A percentile compares a stretch with the other conserved stretches of the same genome.
Conservation (phyloP, 2,113 vertebrate genomes). For the Acrocephalus arundinaceus region DNA sequence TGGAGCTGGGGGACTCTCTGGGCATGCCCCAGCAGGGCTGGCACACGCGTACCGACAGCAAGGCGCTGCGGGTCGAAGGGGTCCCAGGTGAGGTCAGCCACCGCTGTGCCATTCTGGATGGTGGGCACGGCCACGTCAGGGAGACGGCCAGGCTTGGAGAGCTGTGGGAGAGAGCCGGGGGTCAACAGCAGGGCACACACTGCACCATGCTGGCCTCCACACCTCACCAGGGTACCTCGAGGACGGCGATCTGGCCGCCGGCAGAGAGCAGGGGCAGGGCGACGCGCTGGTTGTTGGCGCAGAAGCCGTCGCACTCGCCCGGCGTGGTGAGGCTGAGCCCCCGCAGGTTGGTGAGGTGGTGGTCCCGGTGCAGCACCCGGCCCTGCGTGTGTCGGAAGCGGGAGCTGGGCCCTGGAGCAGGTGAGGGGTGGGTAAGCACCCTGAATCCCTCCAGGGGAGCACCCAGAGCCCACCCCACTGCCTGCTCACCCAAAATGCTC, state of each 20-base stretch:
- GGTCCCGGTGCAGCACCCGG: slow-evolving; percentile 84
- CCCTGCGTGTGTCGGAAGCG: slow-evolving; percentile 91
- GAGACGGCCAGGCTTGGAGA: slow-evolving; percentile 84
- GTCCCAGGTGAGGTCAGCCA: slow-evolving; percentile 90
- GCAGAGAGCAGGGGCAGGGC: slow-evolving; percentile 88
- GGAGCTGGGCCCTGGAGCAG: slow-evolving; percentile 78
- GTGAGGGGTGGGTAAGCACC: rapidly evolving
- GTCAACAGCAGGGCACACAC: rapidly evolving
- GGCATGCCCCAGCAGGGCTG: background rate
- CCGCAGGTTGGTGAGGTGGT: slow-evolving; percentile 91
- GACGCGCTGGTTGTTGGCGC: slow-evolving; percentile 78
- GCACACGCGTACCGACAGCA: slow-evolving; percentile 78
- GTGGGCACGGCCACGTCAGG: slow-evolving; percentile 83
- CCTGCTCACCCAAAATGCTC: slow-evolving; percentile 81
- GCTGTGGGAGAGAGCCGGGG: slow-evolving; percentile 50
- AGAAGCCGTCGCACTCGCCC: slow-evolving; percentile 92
- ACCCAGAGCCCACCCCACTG: rapidly evolving
- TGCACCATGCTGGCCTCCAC: rapidly evolving
- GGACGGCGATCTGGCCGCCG: slow-evolving; percentile 89
- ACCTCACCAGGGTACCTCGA: slow-evolving; percentile 72
- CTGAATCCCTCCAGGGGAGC: rapidly evolving
- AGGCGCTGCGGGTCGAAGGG: slow-evolving; percentile 84
- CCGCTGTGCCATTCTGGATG: slow-evolving; percentile 85
- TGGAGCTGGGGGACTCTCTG: background rate
- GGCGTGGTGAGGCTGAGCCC: slow-evolving; percentile 92